Percentiles rank a stretch among this genome's conserved stretches.
Conservation (phyloP, 2,888 invertebrate species). For the Orchesellides sinensis region DNA sequence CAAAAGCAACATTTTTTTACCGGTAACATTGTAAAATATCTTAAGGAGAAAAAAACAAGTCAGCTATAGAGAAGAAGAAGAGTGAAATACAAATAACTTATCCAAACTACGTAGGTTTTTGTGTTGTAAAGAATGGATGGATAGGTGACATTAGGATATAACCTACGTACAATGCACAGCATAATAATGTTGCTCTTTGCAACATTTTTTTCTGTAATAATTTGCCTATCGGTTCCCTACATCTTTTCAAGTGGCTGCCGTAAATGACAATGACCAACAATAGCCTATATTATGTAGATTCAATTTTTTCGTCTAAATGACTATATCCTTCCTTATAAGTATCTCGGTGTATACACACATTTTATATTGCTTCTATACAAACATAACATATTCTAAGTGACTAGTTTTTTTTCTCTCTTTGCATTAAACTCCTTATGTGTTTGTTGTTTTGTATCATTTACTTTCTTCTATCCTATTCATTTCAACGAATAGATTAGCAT, state of each 20-base stretch:
- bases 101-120: background rate
- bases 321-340: slow-evolving; percentile 26
- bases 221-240: slow-evolving; percentile 13
- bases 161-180: no score
- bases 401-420: no score
- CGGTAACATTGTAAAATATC: slow-evolving; percentile 49
- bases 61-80: slow-evolving; percentile 11
- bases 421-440: background rate
- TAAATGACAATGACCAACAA: slow-evolving; percentile 47
- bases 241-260: slow-evolving; percentile 5
- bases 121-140: no score
- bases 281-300: slow-evolving; percentile 27
- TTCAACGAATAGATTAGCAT: slow-evolving; percentile 29
- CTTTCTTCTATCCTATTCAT: background rate
- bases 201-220: slow-evolving; percentile 12
- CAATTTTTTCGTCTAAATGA: slow-evolving; percentile 19
- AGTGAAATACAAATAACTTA: slow-evolving; percentile 47
- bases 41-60: slow-evolving; percentile 32
- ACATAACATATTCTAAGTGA: no score
- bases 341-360: no score
- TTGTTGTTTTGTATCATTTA: background rate
- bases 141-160: background rate
- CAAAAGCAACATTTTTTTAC: slow-evolving; percentile 48
- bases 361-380: no score
- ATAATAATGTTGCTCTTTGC: background rate